Evolutionary conservation across 2,888 invertebrate genomes (phyloP).

Genomic region (Vesta saturnalis): DNA sequence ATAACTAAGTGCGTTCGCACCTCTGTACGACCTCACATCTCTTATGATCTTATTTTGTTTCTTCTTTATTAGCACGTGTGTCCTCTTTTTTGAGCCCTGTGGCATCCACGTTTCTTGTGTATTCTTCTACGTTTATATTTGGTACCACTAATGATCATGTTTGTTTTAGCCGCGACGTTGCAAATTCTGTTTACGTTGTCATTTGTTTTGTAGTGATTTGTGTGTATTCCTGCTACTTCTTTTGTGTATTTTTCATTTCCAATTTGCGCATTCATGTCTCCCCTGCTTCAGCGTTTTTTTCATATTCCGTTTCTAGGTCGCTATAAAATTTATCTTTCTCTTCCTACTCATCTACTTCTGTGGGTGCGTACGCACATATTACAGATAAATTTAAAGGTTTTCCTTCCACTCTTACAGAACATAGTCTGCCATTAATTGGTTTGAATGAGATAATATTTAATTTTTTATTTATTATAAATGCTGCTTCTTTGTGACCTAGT

Average conservation of each 20-base stretch:
- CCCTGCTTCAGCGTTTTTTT: background rate
- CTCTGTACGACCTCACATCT: too few species aligned
- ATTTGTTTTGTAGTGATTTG: background rate
- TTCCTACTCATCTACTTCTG: background rate
- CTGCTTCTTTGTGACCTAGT: background rate
- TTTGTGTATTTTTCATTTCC: background rate
- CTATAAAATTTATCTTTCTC: background rate
- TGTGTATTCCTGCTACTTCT: background rate
- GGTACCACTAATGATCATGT: background rate
- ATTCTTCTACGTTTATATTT: background rate
- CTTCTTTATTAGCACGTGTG: too few species aligned
- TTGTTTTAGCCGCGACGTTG: background rate
- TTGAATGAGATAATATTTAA: background rate
- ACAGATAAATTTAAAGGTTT: background rate
- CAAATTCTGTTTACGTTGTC: background rate
- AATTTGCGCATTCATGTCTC: background rate
- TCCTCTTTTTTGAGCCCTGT: background rate
- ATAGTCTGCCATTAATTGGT: background rate
- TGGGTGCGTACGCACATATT: background rate
- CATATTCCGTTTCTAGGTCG: background rate
- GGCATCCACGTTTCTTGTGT: background rate
- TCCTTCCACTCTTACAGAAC: background rate
- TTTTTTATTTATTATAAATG: background rate
- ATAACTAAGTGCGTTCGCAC: background rate
- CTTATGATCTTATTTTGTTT: background rate